Conservation (phyloP, 2,888 invertebrate species). For the Cephus sareptanus region DNA sequence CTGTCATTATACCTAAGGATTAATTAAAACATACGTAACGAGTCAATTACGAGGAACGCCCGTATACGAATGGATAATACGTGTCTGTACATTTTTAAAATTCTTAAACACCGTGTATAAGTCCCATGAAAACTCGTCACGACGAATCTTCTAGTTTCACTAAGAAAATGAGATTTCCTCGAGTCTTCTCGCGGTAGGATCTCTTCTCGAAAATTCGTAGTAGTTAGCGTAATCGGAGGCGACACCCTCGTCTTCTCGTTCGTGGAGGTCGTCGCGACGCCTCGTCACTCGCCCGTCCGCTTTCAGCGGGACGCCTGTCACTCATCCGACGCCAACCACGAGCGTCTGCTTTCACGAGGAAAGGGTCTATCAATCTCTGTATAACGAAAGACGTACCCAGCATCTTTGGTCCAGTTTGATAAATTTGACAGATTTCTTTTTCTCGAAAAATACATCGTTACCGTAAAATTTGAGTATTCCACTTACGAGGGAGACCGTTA, state of each 20-base stretch:
- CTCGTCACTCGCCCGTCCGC: conserved; percentile 59
- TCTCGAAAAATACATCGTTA: too few species aligned
- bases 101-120: not conserved
- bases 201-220: conserved; percentile 38
- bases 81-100: not conserved
- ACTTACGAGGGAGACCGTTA: not conserved
- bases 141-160: not conserved
- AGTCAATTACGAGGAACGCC: not conserved
- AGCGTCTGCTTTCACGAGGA: not conserved
- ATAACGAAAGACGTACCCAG: not conserved
- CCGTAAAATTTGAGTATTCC: not conserved
- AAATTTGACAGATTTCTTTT: not conserved
- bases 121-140: not conserved
- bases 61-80: not conserved
- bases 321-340: conserved; percentile 32
- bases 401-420: not conserved
- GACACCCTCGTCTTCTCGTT: conserved; percentile 46
- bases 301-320: conserved; percentile 55
- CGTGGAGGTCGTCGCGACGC: conserved; percentile 49
- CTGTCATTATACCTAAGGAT: not conserved
- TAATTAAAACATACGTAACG: not conserved
- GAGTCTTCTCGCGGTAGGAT: not conserved
- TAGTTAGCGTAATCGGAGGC: conserved; percentile 54
- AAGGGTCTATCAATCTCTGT: not conserved
- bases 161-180: not conserved